Evolutionary conservation across 2,888 invertebrate species (phyloP).

Genomic region (Aleiodes alternator): DNA sequence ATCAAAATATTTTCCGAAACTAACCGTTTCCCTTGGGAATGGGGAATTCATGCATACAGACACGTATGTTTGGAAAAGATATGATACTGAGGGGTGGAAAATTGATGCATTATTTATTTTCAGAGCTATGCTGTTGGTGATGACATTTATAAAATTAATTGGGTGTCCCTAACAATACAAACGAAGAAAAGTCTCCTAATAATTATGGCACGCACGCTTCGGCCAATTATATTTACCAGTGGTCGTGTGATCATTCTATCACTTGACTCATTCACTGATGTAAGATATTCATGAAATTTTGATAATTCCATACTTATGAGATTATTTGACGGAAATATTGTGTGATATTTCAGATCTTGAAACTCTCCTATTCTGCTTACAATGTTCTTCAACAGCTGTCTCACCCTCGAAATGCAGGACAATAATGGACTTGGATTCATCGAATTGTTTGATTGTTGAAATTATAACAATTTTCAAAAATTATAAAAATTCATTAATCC

Average conservation of each 20-base stretch:
- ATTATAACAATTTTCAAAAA: no score
- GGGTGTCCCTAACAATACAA: neutral
- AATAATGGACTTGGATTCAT: no score
- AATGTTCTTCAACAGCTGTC: slow-evolving; percentile 7
- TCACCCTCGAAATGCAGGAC: no score
- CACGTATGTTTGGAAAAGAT: no score
- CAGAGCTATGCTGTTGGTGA: neutral
- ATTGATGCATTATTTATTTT: no score
- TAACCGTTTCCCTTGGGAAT: no score
- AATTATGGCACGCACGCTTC: slow-evolving; percentile 14
- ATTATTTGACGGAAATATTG: neutral
- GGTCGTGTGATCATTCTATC: slow-evolving; percentile 17
- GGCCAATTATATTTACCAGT: slow-evolving; percentile 22
- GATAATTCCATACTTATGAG: slow-evolving; percentile 1
- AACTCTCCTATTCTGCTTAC: slow-evolving; percentile 16
- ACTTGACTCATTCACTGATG: slow-evolving; percentile 6
- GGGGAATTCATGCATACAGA: no score
- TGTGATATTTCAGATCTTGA: slow-evolving; percentile 1
- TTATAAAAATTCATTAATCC: no score
- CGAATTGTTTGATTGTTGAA: no score
- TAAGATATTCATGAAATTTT: slow-evolving; percentile 19
- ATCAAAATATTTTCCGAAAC: no score
- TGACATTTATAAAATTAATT: neutral
- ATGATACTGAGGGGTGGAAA: no score
- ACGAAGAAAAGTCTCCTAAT: neutral